These are phyloP conservation scores for Nymphicus hollandicus DNA, from an alignment of 2,113 vertebrate species.

Conservation along the genomic window DNA sequence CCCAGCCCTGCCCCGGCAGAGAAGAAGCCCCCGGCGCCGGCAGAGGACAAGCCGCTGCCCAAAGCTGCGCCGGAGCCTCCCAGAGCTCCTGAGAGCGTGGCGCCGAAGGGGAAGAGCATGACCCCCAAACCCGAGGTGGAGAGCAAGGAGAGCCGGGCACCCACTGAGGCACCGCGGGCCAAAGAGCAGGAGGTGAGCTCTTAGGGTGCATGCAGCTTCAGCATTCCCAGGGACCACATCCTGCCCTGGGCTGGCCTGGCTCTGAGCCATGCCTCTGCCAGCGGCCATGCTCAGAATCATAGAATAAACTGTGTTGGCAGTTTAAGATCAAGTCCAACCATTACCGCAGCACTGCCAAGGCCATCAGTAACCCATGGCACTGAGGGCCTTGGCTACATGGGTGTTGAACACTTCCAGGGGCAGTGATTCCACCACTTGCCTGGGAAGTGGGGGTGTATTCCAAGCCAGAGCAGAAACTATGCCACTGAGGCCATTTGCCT, in stretches of 20 bases:
- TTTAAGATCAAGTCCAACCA: background rate
- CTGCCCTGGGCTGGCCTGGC: fast-evolving
- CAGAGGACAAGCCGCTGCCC: conserved; percentile 60
- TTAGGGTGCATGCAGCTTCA: background rate
- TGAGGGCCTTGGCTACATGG: background rate
- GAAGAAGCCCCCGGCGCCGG: conserved; percentile 49
- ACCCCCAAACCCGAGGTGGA: conserved; percentile 62
- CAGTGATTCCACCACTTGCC: background rate
- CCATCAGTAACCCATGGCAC: background rate
- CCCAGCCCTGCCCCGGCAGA: conserved; percentile 75
- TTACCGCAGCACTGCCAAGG: background rate
- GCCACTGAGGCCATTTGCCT: fast-evolving
- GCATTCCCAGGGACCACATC: background rate
- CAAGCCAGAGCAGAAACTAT: background rate
- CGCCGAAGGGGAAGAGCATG: conserved; percentile 60
- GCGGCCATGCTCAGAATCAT: background rate
- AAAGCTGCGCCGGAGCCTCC: conserved; percentile 62
- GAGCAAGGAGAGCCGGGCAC: conserved; percentile 76
- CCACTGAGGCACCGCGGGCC: conserved; percentile 76
- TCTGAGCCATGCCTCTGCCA: background rate
- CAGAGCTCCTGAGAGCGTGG: background rate
- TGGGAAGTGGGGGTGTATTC: background rate
- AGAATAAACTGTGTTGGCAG: background rate
- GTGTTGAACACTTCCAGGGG: background rate
- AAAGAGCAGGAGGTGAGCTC: conserved; percentile 88